phyloP scores from a whole-genome alignment of 2,797 vertebrate genomes.

The Macropus fuliginosus region DNA sequence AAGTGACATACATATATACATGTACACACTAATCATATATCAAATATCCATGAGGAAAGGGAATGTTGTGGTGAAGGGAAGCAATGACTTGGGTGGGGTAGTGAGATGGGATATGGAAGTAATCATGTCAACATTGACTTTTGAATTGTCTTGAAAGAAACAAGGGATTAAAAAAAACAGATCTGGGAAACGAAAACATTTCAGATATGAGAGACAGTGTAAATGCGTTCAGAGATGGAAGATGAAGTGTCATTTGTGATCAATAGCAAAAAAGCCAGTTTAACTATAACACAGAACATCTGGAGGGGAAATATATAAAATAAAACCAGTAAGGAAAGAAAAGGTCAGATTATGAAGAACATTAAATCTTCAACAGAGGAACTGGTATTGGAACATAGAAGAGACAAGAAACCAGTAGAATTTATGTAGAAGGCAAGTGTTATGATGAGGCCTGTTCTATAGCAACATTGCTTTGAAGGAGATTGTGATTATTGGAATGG shows the following conservation, averaged over 20 bases:
- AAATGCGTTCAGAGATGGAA: neutral
- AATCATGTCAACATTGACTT: neutral
- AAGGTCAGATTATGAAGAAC: neutral
- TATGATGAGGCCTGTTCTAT: no score
- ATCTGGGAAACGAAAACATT: neutral
- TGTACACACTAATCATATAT: neutral
- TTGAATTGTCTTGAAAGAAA: neutral
- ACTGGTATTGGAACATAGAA: no score
- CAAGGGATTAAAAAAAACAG: neutral
- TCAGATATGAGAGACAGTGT: neutral
- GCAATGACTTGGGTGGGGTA: neutral
- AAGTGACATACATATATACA: neutral
- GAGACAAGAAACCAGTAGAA: no score
- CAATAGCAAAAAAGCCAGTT: neutral
- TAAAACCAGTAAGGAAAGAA: neutral
- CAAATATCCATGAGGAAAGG: neutral
- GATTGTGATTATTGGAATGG: no score
- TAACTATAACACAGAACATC: neutral
- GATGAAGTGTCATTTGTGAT: neutral
- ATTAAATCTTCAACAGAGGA: neutral
- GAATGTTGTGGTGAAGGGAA: neutral
- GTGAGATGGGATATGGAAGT: neutral
- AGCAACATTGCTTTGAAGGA: no score
- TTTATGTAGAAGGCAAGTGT: no score
- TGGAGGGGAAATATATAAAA: neutral